Base-by-base conservation (phyloP, 2,113 vertebrate species). In the Speoplatyrhinus poulsoni region DNA sequence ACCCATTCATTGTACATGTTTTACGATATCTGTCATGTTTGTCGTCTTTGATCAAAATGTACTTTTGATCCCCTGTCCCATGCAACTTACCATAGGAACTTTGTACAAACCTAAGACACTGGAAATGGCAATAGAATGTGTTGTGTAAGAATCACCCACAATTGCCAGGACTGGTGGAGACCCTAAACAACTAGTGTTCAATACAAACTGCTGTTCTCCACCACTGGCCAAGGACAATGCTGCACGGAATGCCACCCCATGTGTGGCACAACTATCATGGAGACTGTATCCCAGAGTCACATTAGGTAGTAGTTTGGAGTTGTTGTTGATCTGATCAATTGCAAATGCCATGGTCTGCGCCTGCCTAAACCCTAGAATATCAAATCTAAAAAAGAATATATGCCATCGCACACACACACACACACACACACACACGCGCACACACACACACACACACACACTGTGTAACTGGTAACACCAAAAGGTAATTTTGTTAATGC, bases 261-360 rank as follows among this genome's bases (percentile, higher is more conserved):
- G 79, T 46, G 72, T 62, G 6, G 67, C 60, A 36, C 88, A 91
- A 71, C 84, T 90, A 36, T 91, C 86, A 70, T 83, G 89, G 5
- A 90, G 49, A 16, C 68, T 74, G 46, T 87, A 90, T 0, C 87
- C 89, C 10, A 89, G 63, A 5, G 76, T 90, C n/a, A 88, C n/a
- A 48, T 87, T 85, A 13, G 89, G 88, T 1, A 92, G 75, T 52
- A 92, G 71, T 9, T 82, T 55, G 1, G 72, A 15, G 71, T 88
- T 84, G 32, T 9, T 84, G 72, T 89, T 90, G 53, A 90, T 88
- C 59, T 90, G 85, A 4, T 80, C 69, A 19, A 88, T 81, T 9
- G 83, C 80, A 69, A 84, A 88, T 60, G 63, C 70, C 82, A 88
- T 86, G 9, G 84, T 84, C 74, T 70, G 78, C 52, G 73, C 84